Percentiles rank a stretch among this genome's conserved stretches.
phyloP scores from a whole-genome alignment of 2,797 vertebrate genomes.

The Novumbra hubbsi region DNA sequence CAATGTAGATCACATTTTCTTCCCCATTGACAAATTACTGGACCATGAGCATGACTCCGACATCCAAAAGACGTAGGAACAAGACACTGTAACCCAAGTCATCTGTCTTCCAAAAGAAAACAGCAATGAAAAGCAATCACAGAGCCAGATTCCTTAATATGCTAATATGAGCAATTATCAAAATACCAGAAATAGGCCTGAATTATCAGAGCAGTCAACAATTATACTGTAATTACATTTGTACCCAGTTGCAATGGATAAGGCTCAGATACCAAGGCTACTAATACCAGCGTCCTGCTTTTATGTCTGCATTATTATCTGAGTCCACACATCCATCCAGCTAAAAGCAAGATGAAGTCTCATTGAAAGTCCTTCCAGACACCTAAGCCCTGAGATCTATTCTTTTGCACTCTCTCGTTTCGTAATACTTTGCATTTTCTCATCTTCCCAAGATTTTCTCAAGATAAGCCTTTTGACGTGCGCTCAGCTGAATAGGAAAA shows the following conservation, averaged over 20 bases:
- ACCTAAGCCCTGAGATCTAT: constrained; percentile 40
- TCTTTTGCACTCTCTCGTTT: constrained; percentile 20
- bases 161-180: constrained; percentile 56
- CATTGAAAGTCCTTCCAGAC: constrained; percentile 43
- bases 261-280: constrained; percentile 62
- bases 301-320: constrained; percentile 27
- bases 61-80: background rate
- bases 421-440: constrained; percentile 27
- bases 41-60: background rate
- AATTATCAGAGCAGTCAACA: constrained; percentile 66
- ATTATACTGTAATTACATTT: constrained; percentile 71
- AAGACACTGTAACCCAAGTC: background rate
- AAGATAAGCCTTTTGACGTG: constrained; percentile 59
- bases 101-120: background rate
- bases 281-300: constrained; percentile 37
- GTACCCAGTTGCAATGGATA: constrained; percentile 65
- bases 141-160: constrained; percentile 44
- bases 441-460: constrained; percentile 47
- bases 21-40: background rate
- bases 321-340: constrained; percentile 2
- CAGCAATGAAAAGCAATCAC: constrained; percentile 2
- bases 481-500: constrained; percentile 44
- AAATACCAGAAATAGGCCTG: constrained; percentile 53
- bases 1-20: background rate
- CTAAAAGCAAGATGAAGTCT: constrained; percentile 45